These are phyloP conservation scores for Volucella inanis DNA, from an alignment of 2,888 invertebrate species.

Conservation along the genomic window DNA sequence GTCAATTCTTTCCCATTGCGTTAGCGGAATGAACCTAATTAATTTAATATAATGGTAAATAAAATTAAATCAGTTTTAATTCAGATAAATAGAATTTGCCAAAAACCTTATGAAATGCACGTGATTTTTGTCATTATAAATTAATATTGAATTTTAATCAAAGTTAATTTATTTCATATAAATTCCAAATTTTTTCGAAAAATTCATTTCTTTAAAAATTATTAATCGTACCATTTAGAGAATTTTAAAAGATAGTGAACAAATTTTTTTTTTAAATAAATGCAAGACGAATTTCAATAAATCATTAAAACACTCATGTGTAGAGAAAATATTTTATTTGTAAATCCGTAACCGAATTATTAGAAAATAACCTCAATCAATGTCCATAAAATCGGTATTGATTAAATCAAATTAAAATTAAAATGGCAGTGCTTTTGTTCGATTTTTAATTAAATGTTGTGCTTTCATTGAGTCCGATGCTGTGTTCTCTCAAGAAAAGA, in stretches of 20 bases:
- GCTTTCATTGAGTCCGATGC: too few species aligned
- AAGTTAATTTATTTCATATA: background rate
- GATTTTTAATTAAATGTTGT: too few species aligned
- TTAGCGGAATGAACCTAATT: slow-evolving; percentile 37
- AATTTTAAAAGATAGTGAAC: slow-evolving; percentile 46
- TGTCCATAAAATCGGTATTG: too few species aligned
- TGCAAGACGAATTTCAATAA: too few species aligned
- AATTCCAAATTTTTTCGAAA: slow-evolving; percentile 14
- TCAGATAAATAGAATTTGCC: background rate
- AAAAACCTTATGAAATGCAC: slow-evolving; percentile 4
- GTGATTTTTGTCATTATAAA: background rate
- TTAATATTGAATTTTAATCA: background rate
- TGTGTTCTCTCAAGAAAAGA: too few species aligned
- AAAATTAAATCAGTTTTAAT: background rate
- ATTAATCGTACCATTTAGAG: slow-evolving; percentile 41
- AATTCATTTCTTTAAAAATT: slow-evolving; percentile 16
- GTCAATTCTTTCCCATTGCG: slow-evolving; percentile 52
- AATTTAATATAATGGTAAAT: slow-evolving; percentile 39
- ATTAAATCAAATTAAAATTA: too few species aligned
- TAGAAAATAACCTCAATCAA: too few species aligned
- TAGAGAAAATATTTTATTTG: too few species aligned
- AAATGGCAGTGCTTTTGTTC: too few species aligned
- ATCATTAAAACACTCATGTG: too few species aligned
- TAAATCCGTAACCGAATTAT: too few species aligned
- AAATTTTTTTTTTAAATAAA: background rate